These are phyloP conservation scores for Tromatobia lineatoria DNA, from an alignment of 2,888 invertebrate species.

Conservation along the genomic window DNA sequence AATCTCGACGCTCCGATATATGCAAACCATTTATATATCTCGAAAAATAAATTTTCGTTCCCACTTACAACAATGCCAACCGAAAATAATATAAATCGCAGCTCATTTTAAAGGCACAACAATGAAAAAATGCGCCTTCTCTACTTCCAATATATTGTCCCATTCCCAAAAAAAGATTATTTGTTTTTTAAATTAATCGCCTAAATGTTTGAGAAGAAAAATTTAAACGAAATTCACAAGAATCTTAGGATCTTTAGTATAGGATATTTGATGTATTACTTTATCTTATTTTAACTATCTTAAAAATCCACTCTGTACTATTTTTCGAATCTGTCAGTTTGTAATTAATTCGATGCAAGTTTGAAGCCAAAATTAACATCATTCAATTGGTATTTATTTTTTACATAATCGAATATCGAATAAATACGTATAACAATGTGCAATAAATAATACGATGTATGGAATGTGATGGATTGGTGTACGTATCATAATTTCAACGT, in stretches of 20 bases:
- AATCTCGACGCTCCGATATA: too few species aligned
- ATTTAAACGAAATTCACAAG: background rate
- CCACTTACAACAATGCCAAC: too few species aligned
- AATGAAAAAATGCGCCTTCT: too few species aligned
- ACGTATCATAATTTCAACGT: conserved; percentile 84
- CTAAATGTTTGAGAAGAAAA: too few species aligned
- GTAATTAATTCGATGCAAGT: background rate
- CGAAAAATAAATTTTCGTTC: too few species aligned
- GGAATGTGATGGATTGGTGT: conserved; percentile 11
- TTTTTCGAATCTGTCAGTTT: background rate
- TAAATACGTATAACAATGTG: conserved; percentile 38
- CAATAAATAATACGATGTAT: conserved; percentile 3
- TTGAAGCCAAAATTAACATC: background rate
- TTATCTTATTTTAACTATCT: background rate
- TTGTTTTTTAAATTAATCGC: background rate
- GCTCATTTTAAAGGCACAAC: too few species aligned
- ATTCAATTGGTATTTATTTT: conserved; percentile 7
- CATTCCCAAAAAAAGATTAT: background rate
- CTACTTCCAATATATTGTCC: too few species aligned
- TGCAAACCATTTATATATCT: too few species aligned
- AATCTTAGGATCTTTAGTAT: too few species aligned
- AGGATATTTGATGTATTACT: background rate
- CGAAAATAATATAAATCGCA: too few species aligned
- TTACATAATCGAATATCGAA: conserved; percentile 33
- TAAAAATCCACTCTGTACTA: background rate